These are phyloP conservation scores for Garrulus glandarius DNA, from an alignment of 2,797 vertebrate species.

Conservation along the genomic window DNA sequence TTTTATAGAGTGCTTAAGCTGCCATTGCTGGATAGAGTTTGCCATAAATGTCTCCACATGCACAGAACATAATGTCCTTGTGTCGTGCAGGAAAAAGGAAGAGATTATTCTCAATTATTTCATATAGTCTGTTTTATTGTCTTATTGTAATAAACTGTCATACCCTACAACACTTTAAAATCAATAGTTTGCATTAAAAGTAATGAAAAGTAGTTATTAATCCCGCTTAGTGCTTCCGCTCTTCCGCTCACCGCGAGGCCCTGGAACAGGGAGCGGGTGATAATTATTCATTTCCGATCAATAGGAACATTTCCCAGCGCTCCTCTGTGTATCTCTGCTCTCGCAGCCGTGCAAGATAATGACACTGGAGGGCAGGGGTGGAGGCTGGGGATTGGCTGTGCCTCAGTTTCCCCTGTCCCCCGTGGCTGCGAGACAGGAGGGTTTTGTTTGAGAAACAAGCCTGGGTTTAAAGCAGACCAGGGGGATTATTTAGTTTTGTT, in stretches of 20 bases:
- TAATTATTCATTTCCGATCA: constrained; percentile 77
- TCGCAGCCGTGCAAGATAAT: background rate
- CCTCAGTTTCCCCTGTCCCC: background rate
- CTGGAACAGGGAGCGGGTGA: constrained; percentile 51
- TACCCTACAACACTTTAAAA: constrained; percentile 77
- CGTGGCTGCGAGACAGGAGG: fast-evolving
- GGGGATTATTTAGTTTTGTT: background rate
- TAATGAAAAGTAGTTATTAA: constrained; percentile 79
- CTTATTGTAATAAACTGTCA: constrained; percentile 79
- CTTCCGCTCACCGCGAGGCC: constrained; percentile 65
- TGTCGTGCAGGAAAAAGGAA: constrained; percentile 61
- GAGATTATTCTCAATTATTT: constrained; percentile 83
- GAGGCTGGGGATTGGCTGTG: background rate
- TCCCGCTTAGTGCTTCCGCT: constrained; percentile 74
- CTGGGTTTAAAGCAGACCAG: background rate
- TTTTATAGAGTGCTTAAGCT: constrained; percentile 82
- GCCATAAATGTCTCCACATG: constrained; percentile 77
- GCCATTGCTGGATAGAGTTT: constrained; percentile 76
- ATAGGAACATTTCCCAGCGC: constrained; percentile 67
- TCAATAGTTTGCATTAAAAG: constrained; percentile 83
- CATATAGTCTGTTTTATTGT: constrained; percentile 79
- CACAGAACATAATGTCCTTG: constrained; percentile 70
- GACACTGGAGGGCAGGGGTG: background rate
- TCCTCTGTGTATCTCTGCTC: background rate
- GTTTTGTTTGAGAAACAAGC: background rate